These are phyloP conservation scores for Monochamus saltuarius DNA, from an alignment of 1,140 invertebrate genomes.

Conservation along the genomic window DNA sequence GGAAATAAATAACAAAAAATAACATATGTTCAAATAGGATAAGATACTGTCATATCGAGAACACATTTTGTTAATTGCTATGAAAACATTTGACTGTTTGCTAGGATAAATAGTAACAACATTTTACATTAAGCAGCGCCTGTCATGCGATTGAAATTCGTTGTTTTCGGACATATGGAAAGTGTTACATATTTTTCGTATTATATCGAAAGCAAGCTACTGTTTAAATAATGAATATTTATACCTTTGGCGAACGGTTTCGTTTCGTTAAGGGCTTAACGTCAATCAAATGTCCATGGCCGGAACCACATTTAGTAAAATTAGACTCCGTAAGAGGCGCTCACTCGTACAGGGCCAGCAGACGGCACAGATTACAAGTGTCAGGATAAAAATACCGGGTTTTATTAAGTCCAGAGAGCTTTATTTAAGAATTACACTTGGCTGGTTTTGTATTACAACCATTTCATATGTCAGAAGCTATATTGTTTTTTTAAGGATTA, in stretches of 20 bases:
- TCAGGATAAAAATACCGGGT: slow-evolving; percentile 27
- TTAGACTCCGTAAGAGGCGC: slow-evolving; percentile 17
- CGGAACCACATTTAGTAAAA: slow-evolving; percentile 17
- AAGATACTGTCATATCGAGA: slow-evolving; percentile 30
- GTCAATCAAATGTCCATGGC: slow-evolving; percentile 31
- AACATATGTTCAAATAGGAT: slow-evolving; percentile 38
- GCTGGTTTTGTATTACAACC: slow-evolving; percentile 31
- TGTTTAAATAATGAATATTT: slow-evolving; percentile 37
- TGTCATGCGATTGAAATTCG: slow-evolving; percentile 33
- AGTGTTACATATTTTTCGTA: slow-evolving; percentile 22
- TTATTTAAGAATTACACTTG: slow-evolving; percentile 22
- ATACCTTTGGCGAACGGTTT: slow-evolving; percentile 11
- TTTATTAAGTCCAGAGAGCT: slow-evolving; percentile 18
- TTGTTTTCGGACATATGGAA: slow-evolving; percentile 35
- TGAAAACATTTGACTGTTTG: slow-evolving; percentile 32
- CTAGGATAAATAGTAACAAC: slow-evolving; percentile 30
- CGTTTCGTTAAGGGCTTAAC: slow-evolving; percentile 24
- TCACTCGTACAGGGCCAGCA: slow-evolving; percentile 10
- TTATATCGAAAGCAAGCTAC: slow-evolving; percentile 26
- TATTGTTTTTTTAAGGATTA: slow-evolving; percentile 21
- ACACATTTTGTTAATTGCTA: slow-evolving; percentile 33
- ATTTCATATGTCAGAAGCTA: slow-evolving; percentile 26
- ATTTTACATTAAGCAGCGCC: slow-evolving; percentile 23
- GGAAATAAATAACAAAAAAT: slow-evolving; percentile 21
- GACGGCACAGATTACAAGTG: slow-evolving; percentile 28